Base-by-base conservation (phyloP, 2,113 vertebrate genomes). In the Ptychochromis oligacanthus region DNA sequence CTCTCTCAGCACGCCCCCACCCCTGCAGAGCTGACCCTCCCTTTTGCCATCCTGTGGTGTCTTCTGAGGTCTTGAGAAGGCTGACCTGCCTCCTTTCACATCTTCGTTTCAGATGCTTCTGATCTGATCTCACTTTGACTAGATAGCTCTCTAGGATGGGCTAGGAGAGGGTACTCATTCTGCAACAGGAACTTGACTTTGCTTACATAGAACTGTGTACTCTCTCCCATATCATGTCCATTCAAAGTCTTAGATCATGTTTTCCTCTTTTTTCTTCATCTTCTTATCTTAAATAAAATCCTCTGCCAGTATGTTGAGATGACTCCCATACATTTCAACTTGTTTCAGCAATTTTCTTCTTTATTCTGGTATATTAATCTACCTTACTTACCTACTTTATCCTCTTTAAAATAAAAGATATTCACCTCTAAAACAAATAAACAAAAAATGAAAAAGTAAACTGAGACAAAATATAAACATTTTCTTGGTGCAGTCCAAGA, bases 51-150 rank as follows among this genome's bases (percentile, higher is more conserved):
- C 89, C 88, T 6, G 18, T 60, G 65, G 60, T 22, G 79, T 84
- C 87, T 60, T 82, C 86, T 92, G 55, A 88, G 86, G 86, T 86
- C 87, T 88, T 88, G 84, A 93, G 87, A 90, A 90, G 90, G 83
- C 83, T 55, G 49, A 86, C 79, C 83, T 78, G 77, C 88, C 85
- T 83, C 88, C 84, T 91, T 93, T 94, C 92, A 91, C 86, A 89
- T 86, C 79, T 87, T 81, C 11, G 22, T 76, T 81, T 87, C 58
- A 80, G 58, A 60, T 7, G 83, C 58, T 34, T 72, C 79, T 77
- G 72, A 70, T 70, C 43, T 58, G 83, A 76, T 82, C 82, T 74
- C 43, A 59, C 43, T 78, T 49, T 58, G 70, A 85, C 54, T 4
- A 57, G 79, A 87, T 67, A 46, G 38, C 4, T 43, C 49, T 46